phyloP scores from a whole-genome alignment of 2,113 vertebrate species.

The Delphinapterus leucas region DNA sequence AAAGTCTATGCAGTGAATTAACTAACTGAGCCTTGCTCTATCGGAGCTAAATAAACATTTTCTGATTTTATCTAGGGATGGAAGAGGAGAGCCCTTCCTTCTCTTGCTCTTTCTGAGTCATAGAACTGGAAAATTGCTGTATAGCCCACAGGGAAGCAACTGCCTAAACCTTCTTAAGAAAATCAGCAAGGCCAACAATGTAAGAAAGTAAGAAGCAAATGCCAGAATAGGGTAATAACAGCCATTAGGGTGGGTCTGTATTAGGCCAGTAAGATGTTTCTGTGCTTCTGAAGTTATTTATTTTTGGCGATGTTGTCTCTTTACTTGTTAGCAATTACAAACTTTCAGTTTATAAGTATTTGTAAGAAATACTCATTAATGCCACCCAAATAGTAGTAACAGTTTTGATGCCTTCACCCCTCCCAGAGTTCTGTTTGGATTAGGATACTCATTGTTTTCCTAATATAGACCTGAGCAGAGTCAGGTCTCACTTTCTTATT shows the following conservation, averaged over 20 bases:
- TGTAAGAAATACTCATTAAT: not conserved
- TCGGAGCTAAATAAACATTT: constrained; percentile 45
- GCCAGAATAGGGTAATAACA: not conserved
- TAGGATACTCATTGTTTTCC: not conserved
- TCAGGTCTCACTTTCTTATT: not conserved
- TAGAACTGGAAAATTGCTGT: constrained; percentile 43
- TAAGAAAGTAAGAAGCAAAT: constrained; percentile 34
- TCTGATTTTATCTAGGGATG: constrained; percentile 37
- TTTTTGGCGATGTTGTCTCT: not conserved
- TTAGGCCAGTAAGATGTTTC: not conserved
- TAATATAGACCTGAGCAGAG: not conserved
- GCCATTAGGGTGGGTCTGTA: not conserved
- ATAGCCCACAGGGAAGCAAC: constrained; percentile 30
- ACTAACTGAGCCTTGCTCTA: constrained; percentile 18
- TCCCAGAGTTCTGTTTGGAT: not conserved
- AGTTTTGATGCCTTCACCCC: not conserved
- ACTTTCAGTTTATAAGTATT: not conserved
- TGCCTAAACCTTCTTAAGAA: not conserved
- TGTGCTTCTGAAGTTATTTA: not conserved
- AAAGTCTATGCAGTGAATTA: constrained; percentile 3
- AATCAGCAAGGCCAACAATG: not conserved
- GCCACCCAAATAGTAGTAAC: not conserved
- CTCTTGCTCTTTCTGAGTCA: constrained; percentile 48
- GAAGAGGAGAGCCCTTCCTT: constrained; percentile 45
- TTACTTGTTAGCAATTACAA: not conserved